These are phyloP conservation scores for Pristionchus maxplancki DNA, from an alignment of 2,888 invertebrate genomes.

Conservation along the genomic window DNA sequence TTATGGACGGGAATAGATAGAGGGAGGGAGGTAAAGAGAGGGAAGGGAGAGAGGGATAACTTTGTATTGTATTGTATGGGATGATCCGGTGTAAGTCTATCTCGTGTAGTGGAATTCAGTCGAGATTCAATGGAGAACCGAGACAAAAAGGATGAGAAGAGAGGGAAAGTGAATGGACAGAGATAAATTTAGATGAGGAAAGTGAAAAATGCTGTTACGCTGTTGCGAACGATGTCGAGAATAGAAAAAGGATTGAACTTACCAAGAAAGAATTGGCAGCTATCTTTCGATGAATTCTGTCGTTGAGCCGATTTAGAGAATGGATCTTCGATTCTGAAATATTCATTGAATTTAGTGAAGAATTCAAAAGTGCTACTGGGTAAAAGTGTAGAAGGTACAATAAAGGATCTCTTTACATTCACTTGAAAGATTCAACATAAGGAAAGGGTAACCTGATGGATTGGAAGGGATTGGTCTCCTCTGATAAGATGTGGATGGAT, in stretches of 20 bases:
- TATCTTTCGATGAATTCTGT: constrained; percentile 49
- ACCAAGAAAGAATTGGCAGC: constrained; percentile 47
- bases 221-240: neutral
- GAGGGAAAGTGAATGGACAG: neutral
- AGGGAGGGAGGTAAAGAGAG: neutral
- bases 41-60: constrained; percentile 1
- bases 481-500: constrained; percentile 22
- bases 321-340: constrained; percentile 51
- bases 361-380: neutral
- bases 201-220: neutral
- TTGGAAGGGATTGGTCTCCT: neutral
- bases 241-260: neutral
- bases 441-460: constrained; percentile 26
- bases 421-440: too few species aligned
- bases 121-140: constrained; percentile 34
- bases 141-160: neutral
- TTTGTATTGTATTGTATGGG: constrained; percentile 38
- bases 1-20: constrained; percentile 3
- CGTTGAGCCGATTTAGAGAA: constrained; percentile 50
- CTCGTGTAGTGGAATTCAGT: constrained; percentile 33
- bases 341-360: neutral
- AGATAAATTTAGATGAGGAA: neutral
- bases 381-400: neutral
- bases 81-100: constrained; percentile 36
- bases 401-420: too few species aligned